Base-by-base conservation (phyloP, 2,113 vertebrate genomes). In the Phaethon lepturus region DNA sequence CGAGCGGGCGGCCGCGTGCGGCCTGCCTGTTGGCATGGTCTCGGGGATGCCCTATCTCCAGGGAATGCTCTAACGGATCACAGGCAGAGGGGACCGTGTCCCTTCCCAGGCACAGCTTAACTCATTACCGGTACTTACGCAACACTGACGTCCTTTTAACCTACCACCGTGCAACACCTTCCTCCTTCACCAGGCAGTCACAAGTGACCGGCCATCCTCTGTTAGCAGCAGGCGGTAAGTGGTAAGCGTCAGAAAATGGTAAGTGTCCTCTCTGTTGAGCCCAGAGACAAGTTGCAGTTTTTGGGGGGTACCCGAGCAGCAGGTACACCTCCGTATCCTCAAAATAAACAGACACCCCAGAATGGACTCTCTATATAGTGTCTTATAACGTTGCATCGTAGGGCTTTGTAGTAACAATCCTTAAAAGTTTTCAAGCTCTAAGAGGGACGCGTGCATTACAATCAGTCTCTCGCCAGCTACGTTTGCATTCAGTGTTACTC, bases 361-460 rank as follows among this genome's bases (percentile, higher is more conserved):
- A 59, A 55, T 3, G 23, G 23, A 40, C 17, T 67, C n/a, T 24
- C 38, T 63, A 3, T 11, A 35, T 2, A 68, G 18, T 0, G 0
- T 28, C 59, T 66, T 52, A 19, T 9, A 50, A 64, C 67, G 92
- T 40, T 64, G 33, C 15, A 4, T 71, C 26, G 11, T 9, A 64
- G 33, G 64, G 24, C 13, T 72, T 22, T 49, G 13, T 74, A 14
- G 38, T 52, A 68, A 49, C 18, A 47, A 31, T 23, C 14, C 24
- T 87, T 68, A 26, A 31, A 94, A 59, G 13, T 20, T 56, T 72
- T 85, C 56, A 55, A 84, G 69, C 35, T 40, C 16, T 64, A 74
- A 33, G 17, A 52, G 26, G 86, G 4, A 2, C 2, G 0, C 0
- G 0, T 63, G 49, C 29, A 40, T 68, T 67, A 76, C 58, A 53